phyloP scores from a whole-genome alignment of 2,888 invertebrate species.

The Lottia scabra region DNA sequence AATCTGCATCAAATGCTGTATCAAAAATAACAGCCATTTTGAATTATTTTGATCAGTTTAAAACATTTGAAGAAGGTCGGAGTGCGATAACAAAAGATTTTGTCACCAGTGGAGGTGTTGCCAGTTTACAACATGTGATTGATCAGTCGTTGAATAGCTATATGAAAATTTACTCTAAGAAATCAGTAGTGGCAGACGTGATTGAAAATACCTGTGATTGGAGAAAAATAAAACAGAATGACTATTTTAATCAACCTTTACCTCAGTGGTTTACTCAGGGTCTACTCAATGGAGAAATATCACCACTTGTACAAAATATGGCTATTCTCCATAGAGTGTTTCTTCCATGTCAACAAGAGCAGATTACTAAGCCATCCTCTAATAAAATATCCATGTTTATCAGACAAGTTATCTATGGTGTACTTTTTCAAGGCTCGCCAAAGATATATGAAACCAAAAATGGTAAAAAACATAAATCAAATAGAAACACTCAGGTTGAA shows the following conservation, averaged over 20 bases:
- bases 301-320: constrained; percentile 76
- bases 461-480: background rate
- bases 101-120: constrained; percentile 40
- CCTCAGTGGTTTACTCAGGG: constrained; percentile 79
- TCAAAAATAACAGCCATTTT: constrained; percentile 75
- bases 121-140: constrained; percentile 47
- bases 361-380: constrained; percentile 43
- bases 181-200: constrained; percentile 19
- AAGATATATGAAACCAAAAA: background rate
- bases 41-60: constrained; percentile 82
- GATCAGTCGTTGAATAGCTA: constrained; percentile 57
- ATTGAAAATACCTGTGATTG: background rate
- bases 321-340: constrained; percentile 55
- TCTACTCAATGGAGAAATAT: constrained; percentile 75
- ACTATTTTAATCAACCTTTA: constrained; percentile 47
- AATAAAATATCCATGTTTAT: constrained; percentile 51
- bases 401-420: constrained; percentile 59
- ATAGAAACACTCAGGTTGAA: background rate
- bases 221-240: constrained; percentile 15
- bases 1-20: constrained; percentile 31
- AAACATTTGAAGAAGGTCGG: constrained; percentile 72
- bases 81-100: constrained; percentile 76
- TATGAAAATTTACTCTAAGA: constrained; percentile 33
- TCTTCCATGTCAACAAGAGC: constrained; percentile 61
- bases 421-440: constrained; percentile 44